phyloP scores from a whole-genome alignment of 2,113 vertebrate species.

The Tichodroma muraria region DNA sequence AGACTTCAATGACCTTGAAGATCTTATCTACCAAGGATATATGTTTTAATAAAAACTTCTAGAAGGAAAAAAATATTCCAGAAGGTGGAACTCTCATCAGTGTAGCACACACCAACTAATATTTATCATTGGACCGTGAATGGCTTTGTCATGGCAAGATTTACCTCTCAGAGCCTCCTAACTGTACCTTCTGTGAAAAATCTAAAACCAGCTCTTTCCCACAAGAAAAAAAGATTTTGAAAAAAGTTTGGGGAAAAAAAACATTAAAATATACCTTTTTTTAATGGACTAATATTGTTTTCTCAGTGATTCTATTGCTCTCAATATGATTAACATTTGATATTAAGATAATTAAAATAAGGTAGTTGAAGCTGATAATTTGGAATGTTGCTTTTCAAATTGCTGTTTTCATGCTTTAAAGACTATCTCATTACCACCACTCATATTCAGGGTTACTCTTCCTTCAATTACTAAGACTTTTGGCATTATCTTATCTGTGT shows the following conservation, averaged over 20 bases:
- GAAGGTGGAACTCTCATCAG: neutral
- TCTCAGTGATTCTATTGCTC: neutral
- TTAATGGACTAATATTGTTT: neutral
- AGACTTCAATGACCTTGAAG: neutral
- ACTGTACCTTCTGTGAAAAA: neutral
- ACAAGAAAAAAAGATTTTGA: neutral
- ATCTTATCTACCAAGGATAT: neutral
- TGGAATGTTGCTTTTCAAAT: neutral
- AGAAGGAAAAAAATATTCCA: neutral
- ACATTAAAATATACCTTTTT: neutral
- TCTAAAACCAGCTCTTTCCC: neutral
- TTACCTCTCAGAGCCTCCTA: neutral
- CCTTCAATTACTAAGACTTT: neutral
- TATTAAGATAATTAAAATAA: neutral
- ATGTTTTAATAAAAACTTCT: neutral
- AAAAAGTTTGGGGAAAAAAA: neutral
- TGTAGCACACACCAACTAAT: neutral
- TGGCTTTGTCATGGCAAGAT: neutral
- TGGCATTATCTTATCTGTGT: neutral
- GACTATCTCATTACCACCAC: neutral
- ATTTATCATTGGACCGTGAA: rapidly evolving
- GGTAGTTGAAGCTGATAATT: neutral
- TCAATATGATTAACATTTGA: neutral
- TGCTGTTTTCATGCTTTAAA: neutral
- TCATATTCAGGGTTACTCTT: neutral